These are phyloP conservation scores for Mus caroli DNA, from an alignment of 2,797 vertebrate species.

Conservation along the genomic window DNA sequence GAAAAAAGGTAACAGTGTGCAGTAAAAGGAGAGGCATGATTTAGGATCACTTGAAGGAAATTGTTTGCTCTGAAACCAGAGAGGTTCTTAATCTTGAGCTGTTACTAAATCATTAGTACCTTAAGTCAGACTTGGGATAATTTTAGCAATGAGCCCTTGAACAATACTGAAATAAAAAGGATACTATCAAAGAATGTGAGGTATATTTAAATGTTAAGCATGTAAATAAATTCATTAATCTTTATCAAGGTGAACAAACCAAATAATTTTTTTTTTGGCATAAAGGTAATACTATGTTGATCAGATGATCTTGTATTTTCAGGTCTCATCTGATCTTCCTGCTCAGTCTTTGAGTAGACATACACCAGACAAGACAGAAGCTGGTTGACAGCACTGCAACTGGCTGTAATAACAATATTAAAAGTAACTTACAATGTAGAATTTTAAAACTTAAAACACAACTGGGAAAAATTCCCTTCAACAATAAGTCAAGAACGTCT, in stretches of 20 bases:
- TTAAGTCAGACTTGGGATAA: slow-evolving; percentile 60
- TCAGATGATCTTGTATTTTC: not conserved
- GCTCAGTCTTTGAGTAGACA: not conserved
- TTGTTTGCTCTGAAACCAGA: slow-evolving; percentile 69
- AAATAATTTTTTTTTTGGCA: not conserved
- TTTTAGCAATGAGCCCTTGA: slow-evolving; percentile 38
- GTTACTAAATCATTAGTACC: slow-evolving; percentile 76
- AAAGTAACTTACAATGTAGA: not conserved
- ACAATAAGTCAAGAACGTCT: not conserved
- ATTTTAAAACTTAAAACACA: not conserved
- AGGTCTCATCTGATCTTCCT: not conserved
- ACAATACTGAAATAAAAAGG: slow-evolving; percentile 7
- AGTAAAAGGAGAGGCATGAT: slow-evolving; percentile 77
- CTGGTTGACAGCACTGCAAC: fast-evolving
- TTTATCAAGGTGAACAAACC: not conserved
- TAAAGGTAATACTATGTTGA: not conserved
- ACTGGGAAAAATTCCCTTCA: not conserved
- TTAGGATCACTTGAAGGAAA: slow-evolving; percentile 75
- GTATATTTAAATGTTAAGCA: not conserved
- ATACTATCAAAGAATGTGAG: not conserved
- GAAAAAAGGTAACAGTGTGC: slow-evolving; percentile 64
- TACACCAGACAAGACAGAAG: fast-evolving
- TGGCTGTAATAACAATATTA: not conserved
- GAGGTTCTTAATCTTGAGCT: slow-evolving; percentile 73
- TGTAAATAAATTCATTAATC: not conserved